Conservation (phyloP, 2,797 vertebrate genomes). For the Tragelaphus oryx region DNA sequence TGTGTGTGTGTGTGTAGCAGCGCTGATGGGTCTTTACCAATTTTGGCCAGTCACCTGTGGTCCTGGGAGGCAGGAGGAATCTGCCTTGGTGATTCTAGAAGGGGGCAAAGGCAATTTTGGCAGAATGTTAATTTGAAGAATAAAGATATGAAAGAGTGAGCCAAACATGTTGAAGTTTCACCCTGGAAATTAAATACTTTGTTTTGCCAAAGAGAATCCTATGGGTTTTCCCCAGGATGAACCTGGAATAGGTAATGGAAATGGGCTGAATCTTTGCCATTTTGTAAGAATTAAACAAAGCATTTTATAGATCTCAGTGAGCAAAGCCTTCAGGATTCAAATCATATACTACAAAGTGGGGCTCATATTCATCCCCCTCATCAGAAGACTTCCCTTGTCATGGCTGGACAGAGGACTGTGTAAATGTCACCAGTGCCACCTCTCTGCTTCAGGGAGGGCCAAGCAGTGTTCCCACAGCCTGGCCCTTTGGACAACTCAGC, state of each 20-base stretch:
- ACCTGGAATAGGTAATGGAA: neutral
- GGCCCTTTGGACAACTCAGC: neutral
- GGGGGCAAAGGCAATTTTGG: neutral
- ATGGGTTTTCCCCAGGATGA: neutral
- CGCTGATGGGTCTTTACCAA: neutral
- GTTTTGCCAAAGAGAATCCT: conserved; percentile 33
- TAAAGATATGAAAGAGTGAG: neutral
- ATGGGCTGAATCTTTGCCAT: neutral
- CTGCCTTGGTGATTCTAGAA: neutral
- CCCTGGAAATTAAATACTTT: conserved; percentile 8
- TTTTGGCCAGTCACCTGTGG: neutral
- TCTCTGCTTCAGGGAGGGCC: neutral
- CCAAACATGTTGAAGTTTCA: neutral
- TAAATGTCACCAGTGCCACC: neutral
- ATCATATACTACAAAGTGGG: neutral
- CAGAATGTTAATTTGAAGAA: conserved; percentile 21
- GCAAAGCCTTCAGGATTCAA: neutral
- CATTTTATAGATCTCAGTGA: neutral
- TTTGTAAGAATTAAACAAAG: conserved; percentile 33
- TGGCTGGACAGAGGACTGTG: neutral
- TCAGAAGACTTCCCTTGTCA: neutral
- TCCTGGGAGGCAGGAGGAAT: neutral
- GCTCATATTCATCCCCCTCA: neutral
- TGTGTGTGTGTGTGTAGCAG: neutral
- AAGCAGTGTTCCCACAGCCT: neutral